Conservation (phyloP, 1,140 invertebrate species). For the Saccostrea glomerata region DNA sequence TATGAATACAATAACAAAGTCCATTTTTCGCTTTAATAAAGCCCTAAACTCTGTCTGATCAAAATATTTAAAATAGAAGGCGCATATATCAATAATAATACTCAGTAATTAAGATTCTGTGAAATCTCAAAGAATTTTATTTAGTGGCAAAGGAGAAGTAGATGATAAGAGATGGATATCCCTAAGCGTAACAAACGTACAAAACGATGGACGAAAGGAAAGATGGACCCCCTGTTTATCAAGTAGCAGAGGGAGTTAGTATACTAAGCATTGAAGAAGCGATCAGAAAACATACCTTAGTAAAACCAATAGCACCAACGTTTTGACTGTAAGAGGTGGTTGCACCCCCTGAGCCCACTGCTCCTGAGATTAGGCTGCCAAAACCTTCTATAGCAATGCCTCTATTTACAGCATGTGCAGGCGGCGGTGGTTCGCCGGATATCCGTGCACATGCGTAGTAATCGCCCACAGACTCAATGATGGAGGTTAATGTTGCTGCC, state of each 20-base stretch:
- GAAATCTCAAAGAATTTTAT: too few relatives aligned
- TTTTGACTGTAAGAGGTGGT: constrained; percentile 92
- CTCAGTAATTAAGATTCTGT: too few relatives aligned
- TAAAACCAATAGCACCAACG: constrained; percentile 91
- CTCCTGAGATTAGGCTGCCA: constrained; percentile 89
- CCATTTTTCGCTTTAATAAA: too few relatives aligned
- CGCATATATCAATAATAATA: too few relatives aligned
- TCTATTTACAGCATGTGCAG: constrained; percentile 87
- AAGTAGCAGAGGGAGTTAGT: too few relatives aligned
- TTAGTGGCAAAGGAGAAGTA: too few relatives aligned
- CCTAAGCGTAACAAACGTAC: too few relatives aligned
- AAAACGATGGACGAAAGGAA: too few relatives aligned
- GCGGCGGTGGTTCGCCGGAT: constrained; percentile 88
- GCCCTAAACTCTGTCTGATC: background rate
- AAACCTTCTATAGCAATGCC: constrained; percentile 86
- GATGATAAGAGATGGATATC: too few relatives aligned
- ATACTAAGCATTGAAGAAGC: too few relatives aligned
- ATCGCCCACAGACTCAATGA: constrained; percentile 93
- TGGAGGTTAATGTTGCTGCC: constrained; percentile 90
- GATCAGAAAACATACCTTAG: constrained; percentile 76
- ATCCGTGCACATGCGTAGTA: constrained; percentile 93
- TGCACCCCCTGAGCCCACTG: constrained; percentile 90
- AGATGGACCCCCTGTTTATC: too few relatives aligned
- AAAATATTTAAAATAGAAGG: background rate
- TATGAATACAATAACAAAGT: too few relatives aligned